Base-by-base conservation (phyloP, 2,797 vertebrate genomes). In the Poecile montanus region DNA sequence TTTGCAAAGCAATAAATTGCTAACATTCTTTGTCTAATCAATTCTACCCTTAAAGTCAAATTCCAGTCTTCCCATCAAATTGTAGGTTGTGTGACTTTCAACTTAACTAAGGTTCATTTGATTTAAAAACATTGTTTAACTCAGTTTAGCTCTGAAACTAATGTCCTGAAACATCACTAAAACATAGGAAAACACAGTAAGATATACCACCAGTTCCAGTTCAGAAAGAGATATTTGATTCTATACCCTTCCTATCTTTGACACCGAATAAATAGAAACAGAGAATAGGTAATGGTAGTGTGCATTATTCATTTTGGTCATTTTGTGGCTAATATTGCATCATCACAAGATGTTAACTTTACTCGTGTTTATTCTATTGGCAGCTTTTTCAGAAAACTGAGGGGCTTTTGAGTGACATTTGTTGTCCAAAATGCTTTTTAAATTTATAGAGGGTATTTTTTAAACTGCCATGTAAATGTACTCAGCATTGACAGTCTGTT, bases 401-500 rank as follows among this genome's bases (percentile, higher is more conserved):
- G 13, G 51, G n/a, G 25, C 63, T 91, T 93, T 86, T 85, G 74
- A 86, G 38, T 67, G 36, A 36, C 47, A 56, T 83, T 94, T 81
- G 65, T 85, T 91, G 94, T 91, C 54, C 63, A 65, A 79, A 91
- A 90, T 34, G 60, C 66, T 92, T 95, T 95, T 91, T 91, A 93
- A 77, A 88, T 89, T 85, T 91, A 78, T 44, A 60, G 54, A 83
- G 60, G n/a, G 8, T 62, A 88, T 88, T 91, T 92, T 89, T 94
- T 72, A 86, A 89, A 47, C 66, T 63, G 56, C 29, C 70, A 54
- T 67, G 86, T 93, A 42, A 70, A 58, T 84, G 70, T 63, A 85
- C 63, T 60, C 63, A 68, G 30, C 8, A 5, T 26, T 96, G 95
- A 92, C 79, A 94, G 45, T 29, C 36, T 96, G 87, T 94, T 96